A percentile compares a stretch with the other conserved stretches of the same genome.
phyloP scores from a whole-genome alignment of 2,797 vertebrate species.

The Pipistrellus pipistrellus region DNA sequence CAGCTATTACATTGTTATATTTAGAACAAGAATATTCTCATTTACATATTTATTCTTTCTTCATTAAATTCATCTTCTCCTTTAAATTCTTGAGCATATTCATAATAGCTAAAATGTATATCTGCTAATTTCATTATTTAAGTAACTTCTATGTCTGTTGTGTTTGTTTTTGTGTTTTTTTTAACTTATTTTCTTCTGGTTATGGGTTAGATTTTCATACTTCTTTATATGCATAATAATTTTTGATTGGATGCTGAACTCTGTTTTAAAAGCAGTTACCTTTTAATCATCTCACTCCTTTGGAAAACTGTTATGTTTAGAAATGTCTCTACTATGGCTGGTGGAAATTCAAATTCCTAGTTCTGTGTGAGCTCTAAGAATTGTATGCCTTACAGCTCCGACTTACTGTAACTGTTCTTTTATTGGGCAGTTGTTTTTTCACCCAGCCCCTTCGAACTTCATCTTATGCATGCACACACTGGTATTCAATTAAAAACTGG shows the following conservation, averaged over 20 bases:
- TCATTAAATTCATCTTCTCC: slow-evolving; percentile 40
- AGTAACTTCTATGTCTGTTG: background rate
- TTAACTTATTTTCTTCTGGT: background rate
- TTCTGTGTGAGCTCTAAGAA: background rate
- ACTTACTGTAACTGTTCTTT: slow-evolving; percentile 22
- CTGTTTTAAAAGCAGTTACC: background rate
- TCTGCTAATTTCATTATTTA: slow-evolving; percentile 46
- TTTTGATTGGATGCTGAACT: slow-evolving; percentile 38
- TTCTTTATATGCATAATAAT: background rate
- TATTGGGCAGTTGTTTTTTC: background rate
- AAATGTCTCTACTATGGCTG: background rate
- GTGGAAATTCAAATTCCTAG: background rate
- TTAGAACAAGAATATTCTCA: background rate
- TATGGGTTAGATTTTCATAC: slow-evolving; percentile 24
- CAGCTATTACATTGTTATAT: background rate
- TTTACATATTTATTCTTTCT: slow-evolving; percentile 32
- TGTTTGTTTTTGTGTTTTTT: no score
- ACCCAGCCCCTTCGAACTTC: background rate
- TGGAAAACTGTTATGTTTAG: background rate
- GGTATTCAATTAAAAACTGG: slow-evolving; percentile 14
- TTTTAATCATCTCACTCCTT: slow-evolving; percentile 43
- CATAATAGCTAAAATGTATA: slow-evolving; percentile 15
- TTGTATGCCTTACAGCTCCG: background rate
- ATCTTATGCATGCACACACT: background rate
- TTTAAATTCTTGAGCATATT: slow-evolving; percentile 44